These are phyloP conservation scores for Tortrix viridana DNA, from an alignment of 2,888 invertebrate species.

Conservation along the genomic window DNA sequence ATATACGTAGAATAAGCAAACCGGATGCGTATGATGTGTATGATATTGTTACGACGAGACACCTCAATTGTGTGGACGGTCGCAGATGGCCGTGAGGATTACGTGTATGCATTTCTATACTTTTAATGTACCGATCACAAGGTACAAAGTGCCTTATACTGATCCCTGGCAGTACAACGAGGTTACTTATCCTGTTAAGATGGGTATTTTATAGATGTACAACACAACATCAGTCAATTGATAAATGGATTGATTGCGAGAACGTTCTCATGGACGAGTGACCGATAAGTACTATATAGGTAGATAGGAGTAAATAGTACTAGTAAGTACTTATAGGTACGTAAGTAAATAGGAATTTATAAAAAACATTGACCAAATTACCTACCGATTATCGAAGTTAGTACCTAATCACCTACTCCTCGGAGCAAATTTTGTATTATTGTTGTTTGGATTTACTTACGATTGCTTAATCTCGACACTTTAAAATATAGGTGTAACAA, in stretches of 20 bases:
- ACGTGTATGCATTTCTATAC: conserved; percentile 29
- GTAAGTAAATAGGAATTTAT: too few species aligned
- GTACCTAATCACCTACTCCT: too few species aligned
- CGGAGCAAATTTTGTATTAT: too few species aligned
- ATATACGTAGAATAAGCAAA: background rate
- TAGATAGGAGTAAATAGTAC: background rate
- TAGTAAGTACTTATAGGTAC: too few species aligned
- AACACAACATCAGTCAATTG: conserved; percentile 30
- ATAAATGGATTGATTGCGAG: conserved; percentile 31
- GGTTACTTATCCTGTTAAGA: conserved; percentile 24
- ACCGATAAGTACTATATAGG: background rate
- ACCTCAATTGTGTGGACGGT: conserved; percentile 14
- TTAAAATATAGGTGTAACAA: too few species aligned
- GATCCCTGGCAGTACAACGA: conserved; percentile 20
- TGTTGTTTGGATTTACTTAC: too few species aligned
- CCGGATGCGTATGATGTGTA: conserved; percentile 20
- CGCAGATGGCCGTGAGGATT: conserved; percentile 25
- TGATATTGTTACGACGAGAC: conserved; percentile 12
- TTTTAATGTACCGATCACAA: conserved; percentile 13
- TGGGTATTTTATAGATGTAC: conserved; percentile 17
- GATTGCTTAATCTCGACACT: too few species aligned
- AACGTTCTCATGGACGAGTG: conserved; percentile 15
- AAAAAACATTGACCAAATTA: too few species aligned
- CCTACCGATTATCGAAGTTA: too few species aligned
- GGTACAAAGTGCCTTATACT: conserved; percentile 27